Evolutionary conservation across 2,113 vertebrate species (phyloP), one percentile per base, ranked within the genome.

Genomic region (Globicephala melas): DNA sequence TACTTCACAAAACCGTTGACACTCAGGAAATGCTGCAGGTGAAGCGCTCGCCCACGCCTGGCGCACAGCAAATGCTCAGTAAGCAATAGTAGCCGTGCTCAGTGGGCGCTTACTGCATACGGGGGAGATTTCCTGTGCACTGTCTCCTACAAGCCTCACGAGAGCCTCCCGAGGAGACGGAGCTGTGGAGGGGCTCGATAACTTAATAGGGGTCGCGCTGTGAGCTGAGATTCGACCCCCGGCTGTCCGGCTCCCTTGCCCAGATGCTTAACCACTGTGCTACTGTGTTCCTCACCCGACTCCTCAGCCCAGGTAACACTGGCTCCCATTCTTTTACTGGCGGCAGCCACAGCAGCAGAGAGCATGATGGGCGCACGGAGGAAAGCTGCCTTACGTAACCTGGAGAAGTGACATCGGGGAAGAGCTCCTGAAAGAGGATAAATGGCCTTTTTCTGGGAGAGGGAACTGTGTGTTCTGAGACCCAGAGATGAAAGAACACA

Each of bases 111-210:
- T 25, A 7, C 92, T 23, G 2, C 0, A 1, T 13, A 1, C 53
- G 38, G 17, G 68, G 85, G 53, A 28, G 20, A 15, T 15, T n/a
- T 65, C 31, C 2, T 1, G 3, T 1, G 26, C 12, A n/a, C 60
- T 31, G 2, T 25, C 63, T 65, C 2, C 0, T 5, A 2, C 1
- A 10, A 17, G 33, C 58, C 13, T 63, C 55, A 8, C 3, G 28
- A 84, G 20, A 55, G 28, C 11, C n/a, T 8, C 18, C 14, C 0
- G 14, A 77, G 21, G 60, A 62, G 62, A 58, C 1, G 6, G 33
- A 81, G 65, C 11, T 38, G 31, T 4, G 20, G 14, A 36, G 11
- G 21, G 20, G 77, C 33, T 4, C 1, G 33, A 25, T 47, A 20
- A 18, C 15, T 36, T 60, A 4, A 47, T 7, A 3, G 11, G 11